These are phyloP conservation scores for Acronicta alni DNA, from an alignment of 2,888 invertebrate genomes.

Conservation along the genomic window DNA sequence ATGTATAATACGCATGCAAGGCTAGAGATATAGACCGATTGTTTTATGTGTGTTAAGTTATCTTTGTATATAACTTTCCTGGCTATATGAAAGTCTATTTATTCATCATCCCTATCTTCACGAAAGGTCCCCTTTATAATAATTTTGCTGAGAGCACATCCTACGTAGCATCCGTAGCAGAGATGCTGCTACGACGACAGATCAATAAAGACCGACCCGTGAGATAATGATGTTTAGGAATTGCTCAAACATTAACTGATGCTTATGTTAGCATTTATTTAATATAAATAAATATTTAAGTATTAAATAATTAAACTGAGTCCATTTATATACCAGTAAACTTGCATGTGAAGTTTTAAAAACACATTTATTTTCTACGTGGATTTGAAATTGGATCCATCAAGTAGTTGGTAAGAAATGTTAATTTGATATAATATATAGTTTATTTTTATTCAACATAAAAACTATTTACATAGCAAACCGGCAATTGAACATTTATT, in stretches of 20 bases:
- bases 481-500: constrained; percentile 29
- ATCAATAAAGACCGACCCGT: constrained; percentile 74
- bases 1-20: too few species aligned
- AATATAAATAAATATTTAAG: too few species aligned
- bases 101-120: neutral
- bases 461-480: constrained; percentile 38
- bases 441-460: constrained; percentile 33
- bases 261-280: neutral
- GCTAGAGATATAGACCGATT: too few species aligned
- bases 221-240: constrained; percentile 64
- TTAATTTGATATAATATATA: neutral
- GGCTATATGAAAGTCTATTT: neutral
- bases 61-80: neutral
- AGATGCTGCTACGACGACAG: constrained; percentile 78
- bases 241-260: constrained; percentile 6
- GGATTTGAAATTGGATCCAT: neutral
- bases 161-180: constrained; percentile 36
- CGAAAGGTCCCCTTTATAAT: constrained; percentile 2
- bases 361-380: neutral
- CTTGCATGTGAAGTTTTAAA: neutral
- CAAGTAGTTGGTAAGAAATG: neutral
- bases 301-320: too few species aligned
- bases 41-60: too few species aligned
- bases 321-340: neutral
- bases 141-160: constrained; percentile 16